phyloP scores from a whole-genome alignment of 2,797 vertebrate species.

The Dipus sagitta region DNA sequence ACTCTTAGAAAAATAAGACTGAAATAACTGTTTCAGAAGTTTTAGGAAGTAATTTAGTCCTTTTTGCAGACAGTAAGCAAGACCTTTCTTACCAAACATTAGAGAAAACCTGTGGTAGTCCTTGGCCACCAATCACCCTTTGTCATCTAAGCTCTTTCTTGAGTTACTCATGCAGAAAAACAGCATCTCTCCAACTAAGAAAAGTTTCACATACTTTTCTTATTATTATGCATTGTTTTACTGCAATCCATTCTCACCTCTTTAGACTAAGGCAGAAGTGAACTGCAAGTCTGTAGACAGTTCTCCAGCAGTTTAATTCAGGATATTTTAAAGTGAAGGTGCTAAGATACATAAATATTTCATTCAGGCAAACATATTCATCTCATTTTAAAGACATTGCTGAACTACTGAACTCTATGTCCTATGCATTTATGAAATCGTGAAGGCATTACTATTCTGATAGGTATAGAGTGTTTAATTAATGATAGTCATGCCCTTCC shows the following conservation, averaged over 20 bases:
- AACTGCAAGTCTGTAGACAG: conserved; percentile 23
- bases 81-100: conserved; percentile 17
- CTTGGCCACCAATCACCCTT: not conserved
- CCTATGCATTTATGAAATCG: conserved; percentile 1
- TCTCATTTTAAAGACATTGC: conserved; percentile 41
- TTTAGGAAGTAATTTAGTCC: not conserved
- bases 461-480: conserved; percentile 17
- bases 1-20: not conserved
- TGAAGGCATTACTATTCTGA: not conserved
- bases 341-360: conserved; percentile 61
- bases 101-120: not conserved
- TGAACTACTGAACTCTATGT: not conserved
- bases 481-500: conserved; percentile 17
- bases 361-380: conserved; percentile 38
- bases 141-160: not conserved
- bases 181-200: conserved; percentile 25
- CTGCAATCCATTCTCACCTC: not conserved
- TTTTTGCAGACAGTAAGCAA: not conserved
- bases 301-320: conserved; percentile 50
- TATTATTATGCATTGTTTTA: conserved; percentile 46
- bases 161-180: conserved; percentile 25
- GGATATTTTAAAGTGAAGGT: conserved; percentile 60
- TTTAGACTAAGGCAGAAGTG: conserved; percentile 35
- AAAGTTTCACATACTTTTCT: conserved; percentile 16
- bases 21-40: not conserved